Evolutionary conservation across 2,888 invertebrate species (phyloP), one percentile per base, ranked within the genome.

Genomic region (Anaspis maculata): DNA sequence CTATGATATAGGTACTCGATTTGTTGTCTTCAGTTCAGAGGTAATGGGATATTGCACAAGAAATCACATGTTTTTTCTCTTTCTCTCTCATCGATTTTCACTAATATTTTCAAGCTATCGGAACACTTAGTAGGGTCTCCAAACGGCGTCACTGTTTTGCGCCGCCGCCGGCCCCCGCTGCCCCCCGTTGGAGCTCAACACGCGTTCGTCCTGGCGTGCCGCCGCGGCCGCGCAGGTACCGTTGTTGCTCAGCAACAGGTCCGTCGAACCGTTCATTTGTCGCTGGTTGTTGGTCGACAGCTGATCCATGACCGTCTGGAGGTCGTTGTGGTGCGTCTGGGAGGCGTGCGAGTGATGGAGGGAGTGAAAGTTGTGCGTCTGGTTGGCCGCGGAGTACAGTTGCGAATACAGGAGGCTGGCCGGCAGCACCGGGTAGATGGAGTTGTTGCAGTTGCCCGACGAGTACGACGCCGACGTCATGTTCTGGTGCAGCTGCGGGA

Each of bases 371-470:
- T 80, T 78, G 49, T 82, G 82, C 12, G 75, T 73, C 56, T 82
- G 82, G 54, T 82, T 83, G 24, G 83, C 83, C 1, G 83, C 83
- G 3, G 85, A 83, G 51, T 87, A 87, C 12, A 87, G 64, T 57
- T 88, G 88, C 4, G 87, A 87, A 64, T 88, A 89, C 2, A 89
- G 68, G 42, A 88, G 67, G 51, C 87, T 87, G 1, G 82, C 82
- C 2, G 88, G 88, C 19, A 88, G 66, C 3, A 87, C 87, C 1
- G 83, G 84, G 53, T 83, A 83, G 1, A 82, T 60, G 0, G 82
- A 81, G 46, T 81, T 80, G 61, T 82, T 82, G 54, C 79, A 82
- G 49, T 77, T 80, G 46, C 71, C 68, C 45, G 69, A 66, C 1
- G 74, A 67, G 49, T 77, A 77, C 9, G 57, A 53, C 26, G 51